These are phyloP conservation scores for Hypomecis atomaria DNA, from an alignment of 2,888 invertebrate genomes.

Conservation along the genomic window DNA sequence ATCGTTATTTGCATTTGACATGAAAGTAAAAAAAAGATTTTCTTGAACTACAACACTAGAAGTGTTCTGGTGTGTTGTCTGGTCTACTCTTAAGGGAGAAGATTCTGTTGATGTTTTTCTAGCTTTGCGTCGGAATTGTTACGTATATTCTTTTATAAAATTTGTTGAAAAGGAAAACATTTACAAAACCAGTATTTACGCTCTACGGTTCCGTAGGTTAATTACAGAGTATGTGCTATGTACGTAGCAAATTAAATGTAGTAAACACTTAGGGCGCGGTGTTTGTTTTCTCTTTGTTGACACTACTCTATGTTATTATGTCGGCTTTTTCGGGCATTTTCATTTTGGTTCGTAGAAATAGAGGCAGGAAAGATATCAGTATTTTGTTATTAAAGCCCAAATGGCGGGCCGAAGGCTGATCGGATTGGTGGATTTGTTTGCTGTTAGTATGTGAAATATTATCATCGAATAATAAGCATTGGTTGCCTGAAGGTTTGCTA, in stretches of 20 bases:
- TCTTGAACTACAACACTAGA: too few relatives aligned
- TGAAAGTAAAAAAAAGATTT: too few relatives aligned
- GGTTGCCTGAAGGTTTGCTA: too few relatives aligned
- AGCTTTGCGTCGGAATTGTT: too few relatives aligned
- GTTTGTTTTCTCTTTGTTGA: constrained; percentile 26
- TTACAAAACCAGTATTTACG: not conserved
- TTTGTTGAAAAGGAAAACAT: constrained; percentile 22
- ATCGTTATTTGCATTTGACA: too few relatives aligned
- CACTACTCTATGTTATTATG: constrained; percentile 18
- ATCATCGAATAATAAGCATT: too few relatives aligned
- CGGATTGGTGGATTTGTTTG: not conserved
- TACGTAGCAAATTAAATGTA: constrained; percentile 28
- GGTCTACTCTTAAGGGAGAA: too few relatives aligned
- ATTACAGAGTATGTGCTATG: constrained; percentile 35
- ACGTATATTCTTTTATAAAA: not conserved
- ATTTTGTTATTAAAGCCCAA: not conserved
- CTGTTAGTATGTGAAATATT: too few relatives aligned
- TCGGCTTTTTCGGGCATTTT: not conserved
- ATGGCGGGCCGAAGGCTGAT: not conserved
- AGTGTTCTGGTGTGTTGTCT: too few relatives aligned
- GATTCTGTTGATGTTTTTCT: too few relatives aligned
- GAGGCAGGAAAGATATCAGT: not conserved
- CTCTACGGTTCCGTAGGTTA: constrained; percentile 39
- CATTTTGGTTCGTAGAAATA: constrained; percentile 1
- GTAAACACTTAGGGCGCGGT: constrained; percentile 8